Evolutionary conservation across 1,140 invertebrate genomes (phyloP), one percentile per base, ranked within the genome.

Genomic region (Glossosoma conforme): DNA sequence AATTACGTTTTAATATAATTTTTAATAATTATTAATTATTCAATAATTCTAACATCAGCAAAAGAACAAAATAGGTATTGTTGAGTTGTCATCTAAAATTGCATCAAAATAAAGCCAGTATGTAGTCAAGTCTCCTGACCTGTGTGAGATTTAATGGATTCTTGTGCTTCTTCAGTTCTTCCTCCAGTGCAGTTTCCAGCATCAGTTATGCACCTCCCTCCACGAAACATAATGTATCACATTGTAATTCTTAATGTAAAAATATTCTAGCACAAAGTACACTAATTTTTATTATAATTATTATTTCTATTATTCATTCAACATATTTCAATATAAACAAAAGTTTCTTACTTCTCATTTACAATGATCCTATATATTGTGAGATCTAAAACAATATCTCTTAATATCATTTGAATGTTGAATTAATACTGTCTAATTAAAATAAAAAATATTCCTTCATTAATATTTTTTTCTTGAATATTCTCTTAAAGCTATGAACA

Each of bases 401-500:
- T 58, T 58, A 58, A 58, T 58, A 58, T 58, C 56, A 51, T 50
- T 58, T 58, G 56, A 58, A 58, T 58, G 56, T 58, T 58, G 46
- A 45, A 51, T 57, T 58, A 58, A 58, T 58, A 58, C 56, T 58
- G 56, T 54, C 56, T 58, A 58, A 58, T 53, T 50, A 58, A 54
- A 58, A 58, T 58, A 54, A 54, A n/a, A 49, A 53, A 54, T 58
- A 54, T 54, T 54, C 33, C 24, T 40, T 44, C 28, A 52, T 52
- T 52, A 24, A 11, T 52, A 44, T 44, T 44, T 50, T 50, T 22
- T 28, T 46, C 25, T 50, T 50, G 25, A 50, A 44, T 51, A 43
- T 49, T 58, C 51, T 47, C 56, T 58, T 58, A 58, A 58, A 58
- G 56, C 52, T 58, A 58, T 58, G 52, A 58, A 58, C 56, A 44